Percentiles rank a stretch among this genome's conserved stretches.
Evolutionary conservation across 2,888 invertebrate genomes (phyloP).

Genomic region (Resseliella maxima): DNA sequence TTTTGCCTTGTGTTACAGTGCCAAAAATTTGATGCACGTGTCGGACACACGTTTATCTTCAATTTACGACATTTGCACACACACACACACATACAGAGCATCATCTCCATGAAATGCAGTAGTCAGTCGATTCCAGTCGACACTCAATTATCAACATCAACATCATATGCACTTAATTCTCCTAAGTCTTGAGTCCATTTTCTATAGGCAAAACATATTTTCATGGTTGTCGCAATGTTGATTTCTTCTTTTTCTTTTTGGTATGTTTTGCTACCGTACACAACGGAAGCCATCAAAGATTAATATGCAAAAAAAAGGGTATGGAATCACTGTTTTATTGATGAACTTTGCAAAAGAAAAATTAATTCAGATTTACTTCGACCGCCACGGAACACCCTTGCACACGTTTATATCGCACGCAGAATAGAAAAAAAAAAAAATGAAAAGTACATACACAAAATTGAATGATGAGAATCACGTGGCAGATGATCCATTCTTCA

Average conservation of each 20-base stretch:
- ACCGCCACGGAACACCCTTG: slow-evolving; percentile 8
- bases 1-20: neutral
- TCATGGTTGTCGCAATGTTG: slow-evolving; percentile 2
- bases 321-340: neutral
- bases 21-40: slow-evolving; percentile 56
- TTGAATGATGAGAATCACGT: slow-evolving; percentile 51
- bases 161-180: slow-evolving; percentile 49
- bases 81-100: neutral
- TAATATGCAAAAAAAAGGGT: slow-evolving; percentile 21
- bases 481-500: neutral
- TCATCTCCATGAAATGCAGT: neutral
- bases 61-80: slow-evolving; percentile 55
- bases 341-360: neutral
- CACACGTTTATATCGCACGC: slow-evolving; percentile 51
- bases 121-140: neutral
- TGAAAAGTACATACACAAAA: too few species aligned
- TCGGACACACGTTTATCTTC: slow-evolving; percentile 56
- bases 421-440: neutral
- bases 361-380: slow-evolving; percentile 30
- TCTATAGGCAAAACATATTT: neutral
- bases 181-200: neutral
- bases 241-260: neutral
- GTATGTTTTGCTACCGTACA: slow-evolving; percentile 32
- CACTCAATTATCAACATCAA: slow-evolving; percentile 19
- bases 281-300: slow-evolving; percentile 42